phyloP scores from a whole-genome alignment of 2,113 vertebrate species.

The Salvelinus namaycush region DNA sequence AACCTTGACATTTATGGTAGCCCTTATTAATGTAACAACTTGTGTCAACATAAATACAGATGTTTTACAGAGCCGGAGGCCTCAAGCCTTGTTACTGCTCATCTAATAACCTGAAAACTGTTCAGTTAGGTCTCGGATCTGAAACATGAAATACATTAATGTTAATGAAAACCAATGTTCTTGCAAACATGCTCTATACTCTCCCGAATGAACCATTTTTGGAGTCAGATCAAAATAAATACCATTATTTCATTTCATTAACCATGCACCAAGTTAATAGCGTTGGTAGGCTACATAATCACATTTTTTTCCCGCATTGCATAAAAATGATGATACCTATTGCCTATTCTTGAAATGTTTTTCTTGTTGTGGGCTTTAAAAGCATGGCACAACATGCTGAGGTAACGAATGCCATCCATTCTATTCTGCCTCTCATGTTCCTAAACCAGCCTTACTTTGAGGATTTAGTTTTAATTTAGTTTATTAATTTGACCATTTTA shows the following conservation, averaged over 20 bases:
- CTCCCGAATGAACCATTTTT: too few relatives aligned
- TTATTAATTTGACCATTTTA: too few relatives aligned
- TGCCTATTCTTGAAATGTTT: too few relatives aligned
- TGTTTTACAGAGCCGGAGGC: neutral
- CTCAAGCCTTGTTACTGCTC: neutral
- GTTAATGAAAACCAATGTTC: neutral
- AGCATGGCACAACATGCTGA: constrained; percentile 16
- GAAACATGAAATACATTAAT: neutral
- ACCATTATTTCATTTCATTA: too few relatives aligned
- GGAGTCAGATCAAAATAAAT: too few relatives aligned
- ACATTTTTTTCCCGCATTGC: too few relatives aligned
- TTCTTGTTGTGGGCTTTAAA: constrained; percentile 23
- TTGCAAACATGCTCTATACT: too few relatives aligned
- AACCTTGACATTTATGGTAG: neutral
- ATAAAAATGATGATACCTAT: too few relatives aligned
- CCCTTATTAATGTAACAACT: neutral
- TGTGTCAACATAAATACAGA: neutral
- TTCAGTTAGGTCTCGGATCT: too few relatives aligned
- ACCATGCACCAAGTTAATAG: too few relatives aligned
- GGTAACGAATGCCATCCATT: constrained; percentile 45
- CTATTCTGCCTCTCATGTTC: constrained; percentile 32
- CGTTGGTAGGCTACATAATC: too few relatives aligned
- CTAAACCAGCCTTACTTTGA: constrained; percentile 37
- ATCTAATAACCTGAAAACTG: neutral
- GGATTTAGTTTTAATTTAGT: neutral